phyloP scores from a whole-genome alignment of 2,888 invertebrate species.

The Vesta saturnalis region DNA sequence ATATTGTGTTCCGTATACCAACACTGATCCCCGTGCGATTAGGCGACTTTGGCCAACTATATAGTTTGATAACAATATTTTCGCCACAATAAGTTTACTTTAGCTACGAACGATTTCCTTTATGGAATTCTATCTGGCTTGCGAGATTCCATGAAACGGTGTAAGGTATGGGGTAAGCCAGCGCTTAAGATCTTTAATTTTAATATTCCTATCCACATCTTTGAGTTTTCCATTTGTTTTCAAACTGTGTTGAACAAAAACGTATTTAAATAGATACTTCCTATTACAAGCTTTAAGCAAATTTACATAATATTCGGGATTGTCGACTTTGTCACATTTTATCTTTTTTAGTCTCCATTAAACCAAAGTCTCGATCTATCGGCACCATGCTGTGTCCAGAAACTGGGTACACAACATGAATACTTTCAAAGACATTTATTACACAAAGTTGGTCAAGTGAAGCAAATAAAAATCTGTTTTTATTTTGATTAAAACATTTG shows the following conservation, averaged over 20 bases:
- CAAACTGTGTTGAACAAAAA: neutral
- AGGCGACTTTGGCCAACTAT: too few relatives aligned
- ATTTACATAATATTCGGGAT: neutral
- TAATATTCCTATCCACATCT: neutral
- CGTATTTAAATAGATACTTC: neutral
- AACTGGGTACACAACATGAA: neutral
- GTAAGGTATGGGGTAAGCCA: too few relatives aligned
- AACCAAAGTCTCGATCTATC: neutral
- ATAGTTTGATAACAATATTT: too few relatives aligned
- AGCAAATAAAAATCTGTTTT: neutral
- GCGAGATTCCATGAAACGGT: too few relatives aligned
- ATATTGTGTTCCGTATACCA: too few relatives aligned
- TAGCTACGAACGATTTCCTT: too few relatives aligned
- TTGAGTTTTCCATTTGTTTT: neutral
- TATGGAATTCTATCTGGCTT: too few relatives aligned
- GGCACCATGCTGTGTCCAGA: neutral
- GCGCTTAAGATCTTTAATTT: neutral
- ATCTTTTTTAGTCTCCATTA: neutral
- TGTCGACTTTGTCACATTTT: neutral
- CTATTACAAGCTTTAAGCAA: neutral
- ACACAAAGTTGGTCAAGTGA: neutral
- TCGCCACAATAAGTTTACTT: too few relatives aligned
- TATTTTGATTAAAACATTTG: neutral
- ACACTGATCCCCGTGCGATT: too few relatives aligned
- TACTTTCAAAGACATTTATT: neutral